These are phyloP conservation scores for Gnathonemus longibarbis DNA, from an alignment of 2,113 vertebrate genomes.

Conservation along the genomic window DNA sequence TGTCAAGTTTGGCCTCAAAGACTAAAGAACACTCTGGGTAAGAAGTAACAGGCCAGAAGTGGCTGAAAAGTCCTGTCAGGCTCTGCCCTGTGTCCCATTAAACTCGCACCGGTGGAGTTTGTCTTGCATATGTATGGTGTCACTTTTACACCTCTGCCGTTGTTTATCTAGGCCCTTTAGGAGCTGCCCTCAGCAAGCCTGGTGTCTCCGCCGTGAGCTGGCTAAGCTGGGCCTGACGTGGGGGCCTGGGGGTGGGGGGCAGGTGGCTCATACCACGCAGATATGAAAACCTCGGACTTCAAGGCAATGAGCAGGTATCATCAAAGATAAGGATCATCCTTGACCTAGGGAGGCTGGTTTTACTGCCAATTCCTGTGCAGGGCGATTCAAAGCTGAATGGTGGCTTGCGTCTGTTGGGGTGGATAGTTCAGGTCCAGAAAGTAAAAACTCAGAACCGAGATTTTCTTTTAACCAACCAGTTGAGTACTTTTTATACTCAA, in stretches of 20 bases:
- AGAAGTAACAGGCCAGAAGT: not conserved
- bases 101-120: conserved; percentile 35
- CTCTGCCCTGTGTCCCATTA: conserved; percentile 38
- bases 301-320: not conserved
- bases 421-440: too few relatives aligned
- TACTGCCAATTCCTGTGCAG: not conserved
- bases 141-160: conserved; percentile 39
- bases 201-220: not conserved
- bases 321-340: not conserved
- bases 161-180: conserved; percentile 31
- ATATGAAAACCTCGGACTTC: too few relatives aligned
- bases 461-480: too few relatives aligned
- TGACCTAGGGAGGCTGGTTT: not conserved
- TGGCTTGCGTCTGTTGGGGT: not conserved
- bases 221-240: conserved; percentile 12
- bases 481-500: too few relatives aligned
- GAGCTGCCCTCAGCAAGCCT: conserved; percentile 2
- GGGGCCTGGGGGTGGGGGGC: not conserved
- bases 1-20: not conserved
- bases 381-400: not conserved
- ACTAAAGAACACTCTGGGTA: not conserved
- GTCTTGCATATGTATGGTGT: conserved; percentile 35
- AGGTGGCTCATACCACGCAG: not conserved
- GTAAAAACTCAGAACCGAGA: too few relatives aligned
- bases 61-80: conserved; percentile 28